Percentiles rank a stretch among this genome's conserved stretches.
phyloP scores from a whole-genome alignment of 2,888 invertebrate genomes.

The Thecophora atra region DNA sequence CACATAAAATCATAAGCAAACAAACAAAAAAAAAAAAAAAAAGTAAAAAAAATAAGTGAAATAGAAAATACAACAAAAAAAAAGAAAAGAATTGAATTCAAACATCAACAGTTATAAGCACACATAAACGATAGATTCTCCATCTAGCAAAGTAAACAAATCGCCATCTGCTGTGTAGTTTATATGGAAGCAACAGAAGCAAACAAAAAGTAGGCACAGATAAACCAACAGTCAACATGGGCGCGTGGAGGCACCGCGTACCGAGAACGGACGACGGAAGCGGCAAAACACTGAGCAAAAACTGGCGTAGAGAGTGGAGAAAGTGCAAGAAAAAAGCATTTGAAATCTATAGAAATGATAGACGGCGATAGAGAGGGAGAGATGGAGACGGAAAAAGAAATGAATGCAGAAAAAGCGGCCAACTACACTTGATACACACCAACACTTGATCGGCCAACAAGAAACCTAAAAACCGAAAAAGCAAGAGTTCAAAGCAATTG shows the following conservation, averaged over 20 bases:
- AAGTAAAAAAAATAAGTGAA: too few relatives aligned
- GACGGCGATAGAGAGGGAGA: too few relatives aligned
- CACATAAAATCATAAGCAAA: not conserved
- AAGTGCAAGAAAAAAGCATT: not conserved
- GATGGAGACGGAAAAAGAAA: too few relatives aligned
- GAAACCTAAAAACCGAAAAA: not conserved
- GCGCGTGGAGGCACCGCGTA: not conserved
- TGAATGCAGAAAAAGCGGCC: too few relatives aligned
- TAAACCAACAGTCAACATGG: constrained; percentile 54
- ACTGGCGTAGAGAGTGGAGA: not conserved
- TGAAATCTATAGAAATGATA: too few relatives aligned
- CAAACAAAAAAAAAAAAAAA: constrained; percentile 9
- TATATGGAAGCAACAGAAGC: constrained; percentile 54
- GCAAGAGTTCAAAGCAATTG: not conserved
- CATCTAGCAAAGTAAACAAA: constrained; percentile 8
- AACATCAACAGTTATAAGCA: not conserved
- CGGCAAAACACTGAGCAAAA: not conserved
- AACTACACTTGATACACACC: too few relatives aligned
- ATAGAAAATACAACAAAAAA: not conserved
- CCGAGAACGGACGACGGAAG: not conserved
- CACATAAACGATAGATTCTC: constrained; percentile 21
- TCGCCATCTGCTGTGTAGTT: not conserved
- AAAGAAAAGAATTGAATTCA: not conserved
- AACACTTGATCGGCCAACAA: too few relatives aligned
- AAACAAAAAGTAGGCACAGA: constrained; percentile 54